phyloP scores from a whole-genome alignment of 2,113 vertebrate species.

The Epinephelus cyanopodus region DNA sequence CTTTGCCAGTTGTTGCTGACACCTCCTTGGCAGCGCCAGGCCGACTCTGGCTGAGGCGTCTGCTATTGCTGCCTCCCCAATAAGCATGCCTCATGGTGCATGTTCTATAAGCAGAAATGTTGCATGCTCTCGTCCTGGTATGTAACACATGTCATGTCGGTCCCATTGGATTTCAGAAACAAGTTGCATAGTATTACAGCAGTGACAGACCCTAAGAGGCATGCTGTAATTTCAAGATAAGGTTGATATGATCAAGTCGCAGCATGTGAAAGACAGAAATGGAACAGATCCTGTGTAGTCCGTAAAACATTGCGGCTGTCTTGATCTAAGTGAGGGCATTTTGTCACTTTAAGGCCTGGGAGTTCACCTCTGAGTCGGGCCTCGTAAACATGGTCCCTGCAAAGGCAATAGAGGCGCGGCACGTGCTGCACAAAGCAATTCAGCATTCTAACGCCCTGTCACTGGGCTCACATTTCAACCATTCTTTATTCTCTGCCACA shows the following conservation, averaged over 20 bases:
- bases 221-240: conserved; percentile 52
- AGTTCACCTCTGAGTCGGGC: conserved; percentile 63
- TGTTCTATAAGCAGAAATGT: conserved; percentile 39
- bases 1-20: conserved; percentile 76
- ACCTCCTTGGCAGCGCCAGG: conserved; percentile 72
- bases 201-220: conserved; percentile 17
- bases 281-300: conserved; percentile 39
- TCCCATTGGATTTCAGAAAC: conserved; percentile 36
- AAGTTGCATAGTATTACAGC: conserved; percentile 8
- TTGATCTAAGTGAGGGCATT: conserved; percentile 65
- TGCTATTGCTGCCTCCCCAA: conserved; percentile 43
- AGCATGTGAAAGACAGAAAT: conserved; percentile 43
- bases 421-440: conserved; percentile 70
- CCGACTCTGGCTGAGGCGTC: conserved; percentile 48
- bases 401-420: conserved; percentile 59
- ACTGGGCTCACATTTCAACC: conserved; percentile 78
- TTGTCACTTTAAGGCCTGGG: conserved; percentile 71
- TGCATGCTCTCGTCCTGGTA: conserved; percentile 7
- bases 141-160: conserved; percentile 13
- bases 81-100: conserved; percentile 26
- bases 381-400: conserved; percentile 67
- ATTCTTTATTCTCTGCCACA: conserved; percentile 77
- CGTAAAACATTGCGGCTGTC: conserved; percentile 64
- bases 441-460: conserved; percentile 77
- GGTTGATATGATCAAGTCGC: conserved; percentile 37